Evolutionary conservation across 2,113 vertebrate species (phyloP), one percentile per base, ranked within the genome.

Genomic region (Gavia stellata): DNA sequence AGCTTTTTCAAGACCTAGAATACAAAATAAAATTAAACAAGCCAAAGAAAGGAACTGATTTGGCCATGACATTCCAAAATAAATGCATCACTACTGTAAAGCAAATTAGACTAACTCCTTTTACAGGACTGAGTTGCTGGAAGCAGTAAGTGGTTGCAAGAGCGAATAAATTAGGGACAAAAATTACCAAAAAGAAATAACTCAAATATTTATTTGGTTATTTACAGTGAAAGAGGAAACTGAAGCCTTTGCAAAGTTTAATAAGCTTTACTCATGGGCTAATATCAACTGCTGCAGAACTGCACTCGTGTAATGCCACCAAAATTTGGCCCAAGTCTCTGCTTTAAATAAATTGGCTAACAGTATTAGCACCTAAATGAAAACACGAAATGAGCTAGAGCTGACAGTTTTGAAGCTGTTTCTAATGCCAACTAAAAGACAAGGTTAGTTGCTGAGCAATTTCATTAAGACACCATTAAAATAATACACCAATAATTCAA

Each of bases 401-500:
- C 11, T 94, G 84, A 92, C 74, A 77, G 67, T 82, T 94, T 88
- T 80, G 66, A 94, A 92, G 49, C 44, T 92, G 36, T 52, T 49
- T 84, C 25, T 88, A 94, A 68, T 1, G 14, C 53, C 71, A 93
- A 42, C 74, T 88, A 80, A 93, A 95, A 94, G 61, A 90, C 85
- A 96, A 95, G 62, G 81, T 95, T 94, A 93, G 92, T 86, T 92
- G 75, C 90, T n/a, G 59, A 90, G 71, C 75, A 92, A 95, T 97
- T 96, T 90, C 70, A 92, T 94, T 95, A 95, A 90, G 92, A 93
- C 47, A 62, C 78, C 45, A 94, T 92, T 96, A 93, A 96, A 93
- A 94, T 95, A 95, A 94, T 88, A 88, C 36, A 53, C 47, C 55
- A 73, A 86, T 97, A 95, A 95, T 91, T 96, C 87, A 89, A 73